Evolutionary conservation across 2,797 vertebrate genomes (phyloP), one percentile per base, ranked within the genome.

Genomic region (Malurus leucopterus): DNA sequence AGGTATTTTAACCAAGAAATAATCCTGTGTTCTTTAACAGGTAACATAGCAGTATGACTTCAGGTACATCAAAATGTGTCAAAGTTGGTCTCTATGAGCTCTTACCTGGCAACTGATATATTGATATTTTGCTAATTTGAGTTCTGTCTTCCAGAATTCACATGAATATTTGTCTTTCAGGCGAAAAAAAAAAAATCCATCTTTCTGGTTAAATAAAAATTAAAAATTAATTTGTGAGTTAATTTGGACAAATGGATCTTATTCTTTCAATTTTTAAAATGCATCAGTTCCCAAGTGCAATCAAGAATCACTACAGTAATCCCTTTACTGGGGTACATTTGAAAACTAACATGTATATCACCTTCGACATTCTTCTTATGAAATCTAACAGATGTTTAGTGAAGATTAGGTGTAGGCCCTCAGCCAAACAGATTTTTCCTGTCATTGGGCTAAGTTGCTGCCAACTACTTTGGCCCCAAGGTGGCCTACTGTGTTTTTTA

Each of bases 311-410:
- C 22, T 76, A n/a, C 17, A 82, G 50, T 73, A 72, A 86, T 93
- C 27, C 50, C 67, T 77, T 90, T 49, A 49, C 49, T 78, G 73
- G 36, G 19, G 11, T 86, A 34, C 32, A 38, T 84, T 90, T 44
- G 63, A 74, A 93, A 90, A 79, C 64, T 54, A 96, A 93, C 94
- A 96, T 96, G 95, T 97, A 97, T 98, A 97, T 96, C 96, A 96
- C 96, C 92, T 96, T 86, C 59, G 65, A 47, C 79, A 83, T 62
- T 88, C 62, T 90, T 81, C 62, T 84, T 55, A 58, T 62, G 88
- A 95, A 92, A 81, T 76, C 71, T 64, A 93, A 55, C 58, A 96
- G 95, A 94, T 94, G 92, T 84, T 88, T 90, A 89, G 65, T 78
- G 89, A 85, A 84, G 86, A 92, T 85, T 84, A 87, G 47, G 54